These are phyloP conservation scores for Acanthiza pusilla DNA, from an alignment of 2,797 vertebrate species.

Conservation along the genomic window DNA sequence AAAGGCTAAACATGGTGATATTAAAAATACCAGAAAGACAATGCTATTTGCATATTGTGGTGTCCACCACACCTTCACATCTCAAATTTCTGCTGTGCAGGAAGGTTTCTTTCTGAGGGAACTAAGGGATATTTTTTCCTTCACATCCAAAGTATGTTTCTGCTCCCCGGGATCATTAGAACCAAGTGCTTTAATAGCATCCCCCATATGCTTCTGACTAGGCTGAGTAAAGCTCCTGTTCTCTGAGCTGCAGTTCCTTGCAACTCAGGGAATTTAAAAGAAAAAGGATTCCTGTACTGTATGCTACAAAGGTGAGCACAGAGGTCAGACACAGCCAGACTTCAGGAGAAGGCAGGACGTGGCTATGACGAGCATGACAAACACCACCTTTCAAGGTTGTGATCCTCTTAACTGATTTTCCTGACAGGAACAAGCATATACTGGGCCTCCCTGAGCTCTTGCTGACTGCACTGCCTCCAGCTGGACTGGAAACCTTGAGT, in stretches of 20 bases:
- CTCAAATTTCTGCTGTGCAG: background rate
- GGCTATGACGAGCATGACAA: background rate
- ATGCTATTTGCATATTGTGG: background rate
- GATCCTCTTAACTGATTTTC: background rate
- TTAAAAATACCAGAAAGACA: background rate
- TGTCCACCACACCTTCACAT: background rate
- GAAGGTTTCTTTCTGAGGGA: background rate
- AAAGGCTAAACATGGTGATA: background rate
- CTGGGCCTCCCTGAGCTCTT: background rate
- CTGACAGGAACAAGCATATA: background rate
- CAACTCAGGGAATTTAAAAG: background rate
- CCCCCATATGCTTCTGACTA: background rate
- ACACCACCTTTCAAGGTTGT: background rate
- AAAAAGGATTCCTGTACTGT: background rate
- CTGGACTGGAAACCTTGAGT: background rate
- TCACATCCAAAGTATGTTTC: background rate
- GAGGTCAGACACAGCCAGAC: background rate
- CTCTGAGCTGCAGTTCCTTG: background rate
- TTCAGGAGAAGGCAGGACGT: background rate
- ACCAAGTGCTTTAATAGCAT: background rate
- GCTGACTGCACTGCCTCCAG: background rate
- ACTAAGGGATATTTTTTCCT: background rate
- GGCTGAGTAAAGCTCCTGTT: background rate
- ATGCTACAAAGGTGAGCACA: background rate
- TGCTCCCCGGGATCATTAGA: background rate